Evolutionary conservation across 1,140 invertebrate genomes (phyloP).

Genomic region (Drosophila bipectinata): DNA sequence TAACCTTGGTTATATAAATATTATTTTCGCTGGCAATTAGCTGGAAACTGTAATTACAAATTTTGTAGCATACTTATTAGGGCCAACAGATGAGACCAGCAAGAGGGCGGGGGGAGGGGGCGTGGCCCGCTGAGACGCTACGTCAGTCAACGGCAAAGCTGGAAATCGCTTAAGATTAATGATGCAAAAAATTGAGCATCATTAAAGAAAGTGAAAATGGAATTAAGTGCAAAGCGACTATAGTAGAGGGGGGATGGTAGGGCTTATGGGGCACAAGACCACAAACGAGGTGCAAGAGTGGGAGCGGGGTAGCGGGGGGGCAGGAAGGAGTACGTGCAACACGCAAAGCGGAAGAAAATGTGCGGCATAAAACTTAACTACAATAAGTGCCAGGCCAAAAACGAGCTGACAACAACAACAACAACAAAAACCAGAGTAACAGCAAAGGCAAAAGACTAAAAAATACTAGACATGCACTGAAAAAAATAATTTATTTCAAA

Average conservation of each 20-base stretch:
- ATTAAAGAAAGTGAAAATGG: conserved; percentile 81
- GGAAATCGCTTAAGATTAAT: conserved; percentile 79
- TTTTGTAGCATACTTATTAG: conserved; percentile 43
- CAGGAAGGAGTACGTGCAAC: conserved; percentile 44
- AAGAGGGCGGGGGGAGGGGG: not conserved
- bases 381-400: conserved; percentile 66
- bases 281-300: conserved; percentile 1
- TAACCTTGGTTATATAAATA: not conserved
- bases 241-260: conserved; percentile 11
- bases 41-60: conserved; percentile 43
- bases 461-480: conserved; percentile 2
- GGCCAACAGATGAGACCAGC: conserved; percentile 23
- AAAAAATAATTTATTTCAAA: not conserved
- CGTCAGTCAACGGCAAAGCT: conserved; percentile 69
- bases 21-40: conserved; percentile 17
- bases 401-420: conserved; percentile 60
- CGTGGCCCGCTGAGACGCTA: conserved; percentile 35
- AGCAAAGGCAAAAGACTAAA: not conserved
- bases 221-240: conserved; percentile 65
- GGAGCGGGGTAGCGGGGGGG: not conserved
- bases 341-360: conserved; percentile 71
- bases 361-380: conserved; percentile 75
- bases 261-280: not conserved
- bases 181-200: conserved; percentile 79
- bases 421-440: conserved; percentile 38